Conservation (phyloP, 2,113 vertebrate species). For the Corvus hawaiiensis region DNA sequence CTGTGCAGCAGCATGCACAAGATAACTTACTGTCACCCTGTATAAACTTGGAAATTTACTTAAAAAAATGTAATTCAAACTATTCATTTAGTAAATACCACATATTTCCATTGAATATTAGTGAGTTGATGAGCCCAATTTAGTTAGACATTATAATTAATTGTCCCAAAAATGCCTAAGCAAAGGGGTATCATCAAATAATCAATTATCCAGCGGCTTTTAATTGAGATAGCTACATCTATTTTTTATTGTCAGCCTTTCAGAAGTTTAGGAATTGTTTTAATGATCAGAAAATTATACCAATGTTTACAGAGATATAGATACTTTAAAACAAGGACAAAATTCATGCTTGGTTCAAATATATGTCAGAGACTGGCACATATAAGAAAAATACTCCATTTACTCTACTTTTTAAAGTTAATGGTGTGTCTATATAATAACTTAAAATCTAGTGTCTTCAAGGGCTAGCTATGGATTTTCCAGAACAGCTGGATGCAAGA, state of each 20-base stretch:
- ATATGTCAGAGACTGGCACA: not conserved
- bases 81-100: conserved; percentile 57
- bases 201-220: conserved; percentile 24
- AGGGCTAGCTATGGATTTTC: conserved; percentile 17
- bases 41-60: conserved; percentile 51
- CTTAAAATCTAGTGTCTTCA: conserved; percentile 14
- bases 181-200: conserved; percentile 31
- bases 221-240: conserved; percentile 2
- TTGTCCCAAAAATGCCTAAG: conserved; percentile 25
- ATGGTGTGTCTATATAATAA: conserved; percentile 6
- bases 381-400: not conserved
- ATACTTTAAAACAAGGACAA: not conserved
- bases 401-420: conserved; percentile 11
- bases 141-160: conserved; percentile 45
- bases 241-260: conserved; percentile 18
- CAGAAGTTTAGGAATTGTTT: not conserved
- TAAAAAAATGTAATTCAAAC: conserved; percentile 28
- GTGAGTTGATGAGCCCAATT: conserved; percentile 40
- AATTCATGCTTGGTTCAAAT: not conserved
- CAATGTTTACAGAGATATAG: not conserved
- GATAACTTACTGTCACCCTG: not conserved
- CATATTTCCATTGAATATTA: conserved; percentile 47
- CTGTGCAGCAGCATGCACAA: not conserved
- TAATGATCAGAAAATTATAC: conserved; percentile 2
- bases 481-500: not conserved